Evolutionary conservation across 2,797 vertebrate genomes (phyloP).

Genomic region (Hemitrygon akajei): DNA sequence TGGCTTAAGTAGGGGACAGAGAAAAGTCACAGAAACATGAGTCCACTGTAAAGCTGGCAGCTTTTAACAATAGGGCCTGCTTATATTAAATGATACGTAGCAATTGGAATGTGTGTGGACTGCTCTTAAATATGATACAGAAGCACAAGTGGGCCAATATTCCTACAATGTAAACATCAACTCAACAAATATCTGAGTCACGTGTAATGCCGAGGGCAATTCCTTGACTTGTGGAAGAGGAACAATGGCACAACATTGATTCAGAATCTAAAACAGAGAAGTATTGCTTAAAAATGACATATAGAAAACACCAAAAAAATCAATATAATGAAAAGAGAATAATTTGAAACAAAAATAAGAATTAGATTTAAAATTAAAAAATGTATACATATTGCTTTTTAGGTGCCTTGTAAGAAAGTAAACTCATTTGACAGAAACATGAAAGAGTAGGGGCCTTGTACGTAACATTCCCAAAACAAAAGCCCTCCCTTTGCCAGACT

Average conservation of each 20-base stretch:
- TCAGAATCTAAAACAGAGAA: neutral
- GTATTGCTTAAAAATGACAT: neutral
- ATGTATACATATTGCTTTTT: too few relatives aligned
- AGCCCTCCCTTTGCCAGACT: too few relatives aligned
- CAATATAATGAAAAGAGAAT: neutral
- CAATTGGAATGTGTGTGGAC: neutral
- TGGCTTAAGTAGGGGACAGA: neutral
- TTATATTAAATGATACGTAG: neutral
- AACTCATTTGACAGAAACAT: too few relatives aligned
- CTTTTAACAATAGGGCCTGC: neutral
- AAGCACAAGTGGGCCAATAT: neutral
- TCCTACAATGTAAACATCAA: neutral
- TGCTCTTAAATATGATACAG: neutral
- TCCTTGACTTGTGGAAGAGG: neutral
- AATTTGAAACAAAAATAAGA: neutral
- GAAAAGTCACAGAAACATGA: neutral
- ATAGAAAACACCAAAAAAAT: neutral
- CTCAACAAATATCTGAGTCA: neutral
- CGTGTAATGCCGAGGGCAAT: neutral
- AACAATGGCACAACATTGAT: neutral
- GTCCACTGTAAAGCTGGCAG: neutral
- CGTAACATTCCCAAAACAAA: too few relatives aligned
- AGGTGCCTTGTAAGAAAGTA: too few relatives aligned
- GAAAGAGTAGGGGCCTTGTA: too few relatives aligned
- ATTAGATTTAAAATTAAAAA: too few relatives aligned